Base-by-base conservation (phyloP, 2,888 invertebrate species). In the Troglohyphantes excavatus region DNA sequence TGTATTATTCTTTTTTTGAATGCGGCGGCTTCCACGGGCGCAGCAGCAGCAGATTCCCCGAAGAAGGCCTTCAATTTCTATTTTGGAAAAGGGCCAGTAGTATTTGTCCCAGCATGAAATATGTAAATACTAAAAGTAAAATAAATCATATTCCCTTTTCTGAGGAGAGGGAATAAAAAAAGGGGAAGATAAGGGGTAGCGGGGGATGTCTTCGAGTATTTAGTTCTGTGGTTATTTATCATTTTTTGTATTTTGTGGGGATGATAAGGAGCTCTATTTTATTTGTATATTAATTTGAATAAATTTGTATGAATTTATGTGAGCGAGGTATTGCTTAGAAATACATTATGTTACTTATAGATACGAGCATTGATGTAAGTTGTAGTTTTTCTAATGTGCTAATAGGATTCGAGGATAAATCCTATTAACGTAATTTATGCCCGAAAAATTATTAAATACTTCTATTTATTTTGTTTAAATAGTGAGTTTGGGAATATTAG, bases 51-150 rank as follows among this genome's bases (percentile, higher is more conserved):
- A n/a, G n/a, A 73, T 65, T 65, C 73, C 65, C 73, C 65, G 1
- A 29, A 33, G 59, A 82, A 26, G 21, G 33, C 63, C 72, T 43
- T 73, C 63, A 83, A 83, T 83, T 73, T 83, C 65, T 63, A 73
- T 83, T 83, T 73, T 83, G 83, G 73, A 73, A 65, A 23, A 27
- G 17, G 29, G 65, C 83, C 73, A 83, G 61, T 43, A 27, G 43
- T 65, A 46, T 83, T 70, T 73, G 83, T 82, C 73, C 73, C 27
- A 13, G 65, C 46, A 83, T 83, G 29, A 73, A 73, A 75, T 83
- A 83, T 83, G 73, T 43, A 83, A 73, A 59, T 82, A 53, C 21
- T 72, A 61, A 82, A 83, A 81, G 53, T 68, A 68, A 81, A 79
- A 81, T 33, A 81, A 68, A 59, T 81, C 79, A 46, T 65, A 61